phyloP scores from a whole-genome alignment of 2,888 invertebrate species.

The Cheilosia vernalis region DNA sequence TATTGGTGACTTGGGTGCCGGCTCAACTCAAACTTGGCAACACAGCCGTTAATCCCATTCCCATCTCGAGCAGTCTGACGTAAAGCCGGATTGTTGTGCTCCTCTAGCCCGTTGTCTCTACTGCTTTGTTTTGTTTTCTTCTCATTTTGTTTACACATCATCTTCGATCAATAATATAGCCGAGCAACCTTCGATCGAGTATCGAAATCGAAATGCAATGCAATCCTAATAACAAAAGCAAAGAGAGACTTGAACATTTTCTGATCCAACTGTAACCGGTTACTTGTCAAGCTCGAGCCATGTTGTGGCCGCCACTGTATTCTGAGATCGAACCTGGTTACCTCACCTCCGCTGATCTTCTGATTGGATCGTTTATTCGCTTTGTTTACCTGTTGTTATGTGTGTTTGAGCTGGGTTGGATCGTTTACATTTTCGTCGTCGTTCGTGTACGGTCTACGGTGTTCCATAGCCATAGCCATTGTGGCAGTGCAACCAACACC shows the following conservation, averaged over 20 bases:
- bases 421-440: constrained; percentile 31
- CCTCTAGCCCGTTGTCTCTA: neutral
- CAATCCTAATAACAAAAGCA: neutral
- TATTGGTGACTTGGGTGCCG: neutral
- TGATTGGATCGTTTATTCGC: constrained; percentile 57
- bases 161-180: constrained; percentile 64
- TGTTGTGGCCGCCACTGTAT: constrained; percentile 60
- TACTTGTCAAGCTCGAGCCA: constrained; percentile 22
- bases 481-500: constrained; percentile 26
- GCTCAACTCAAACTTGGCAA: constrained; percentile 54
- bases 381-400: constrained; percentile 49
- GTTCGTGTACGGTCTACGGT: constrained; percentile 1
- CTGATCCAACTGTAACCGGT: constrained; percentile 62
- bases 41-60: constrained; percentile 24
- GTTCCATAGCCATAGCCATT: neutral
- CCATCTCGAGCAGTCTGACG: constrained; percentile 13
- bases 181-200: constrained; percentile 66
- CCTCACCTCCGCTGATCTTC: constrained; percentile 1
- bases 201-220: constrained; percentile 68
- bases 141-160: constrained; percentile 71
- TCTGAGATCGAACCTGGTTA: constrained; percentile 43
- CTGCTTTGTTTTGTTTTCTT: constrained; percentile 37
- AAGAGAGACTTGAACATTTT: constrained; percentile 19
- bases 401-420: constrained; percentile 42
- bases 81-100: constrained; percentile 31